A percentile compares a stretch with the other conserved stretches of the same genome.
phyloP scores from a whole-genome alignment of 1,140 invertebrate genomes.

The Penaeus indicus region DNA sequence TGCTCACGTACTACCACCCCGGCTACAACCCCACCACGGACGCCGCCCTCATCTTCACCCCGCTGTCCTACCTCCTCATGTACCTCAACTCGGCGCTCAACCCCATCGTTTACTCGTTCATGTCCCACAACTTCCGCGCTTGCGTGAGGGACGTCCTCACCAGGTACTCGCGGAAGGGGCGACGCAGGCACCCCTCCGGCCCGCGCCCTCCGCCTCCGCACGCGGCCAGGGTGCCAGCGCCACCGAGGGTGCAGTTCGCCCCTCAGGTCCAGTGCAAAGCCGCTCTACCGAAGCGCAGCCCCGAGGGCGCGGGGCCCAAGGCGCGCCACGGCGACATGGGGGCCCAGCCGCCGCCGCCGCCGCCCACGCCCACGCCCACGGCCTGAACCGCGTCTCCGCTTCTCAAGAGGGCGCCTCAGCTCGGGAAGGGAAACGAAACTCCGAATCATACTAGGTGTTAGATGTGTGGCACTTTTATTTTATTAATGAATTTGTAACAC shows the following conservation, averaged over 20 bases:
- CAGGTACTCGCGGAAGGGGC: slow-evolving; percentile 46
- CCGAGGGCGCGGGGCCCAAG: not conserved
- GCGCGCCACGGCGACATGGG: too few species aligned
- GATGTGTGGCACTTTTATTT: too few species aligned
- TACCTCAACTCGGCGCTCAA: slow-evolving; percentile 65
- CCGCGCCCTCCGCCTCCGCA: not conserved
- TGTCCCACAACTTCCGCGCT: slow-evolving; percentile 65
- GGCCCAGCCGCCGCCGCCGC: too few species aligned
- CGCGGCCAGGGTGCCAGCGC: not conserved
- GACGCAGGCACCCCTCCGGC: slow-evolving; percentile 38
- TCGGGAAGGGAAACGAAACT: too few species aligned
- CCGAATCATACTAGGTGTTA: too few species aligned
- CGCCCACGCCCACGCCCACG: too few species aligned
- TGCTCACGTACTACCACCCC: slow-evolving; percentile 68
- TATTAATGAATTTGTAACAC: too few species aligned
- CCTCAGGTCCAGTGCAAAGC: not conserved
- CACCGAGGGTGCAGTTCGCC: not conserved
- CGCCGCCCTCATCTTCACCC: slow-evolving; percentile 54
- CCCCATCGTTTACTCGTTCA: slow-evolving; percentile 64
- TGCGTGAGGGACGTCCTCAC: slow-evolving; percentile 64
- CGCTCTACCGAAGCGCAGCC: not conserved
- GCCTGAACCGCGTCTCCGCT: too few species aligned
- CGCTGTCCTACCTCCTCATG: slow-evolving; percentile 53
- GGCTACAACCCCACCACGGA: slow-evolving; percentile 57
- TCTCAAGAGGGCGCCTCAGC: too few species aligned